Percentiles rank a stretch among this genome's conserved stretches.
Evolutionary conservation across 2,113 vertebrate species (phyloP).

Genomic region (Trogon surrucura): DNA sequence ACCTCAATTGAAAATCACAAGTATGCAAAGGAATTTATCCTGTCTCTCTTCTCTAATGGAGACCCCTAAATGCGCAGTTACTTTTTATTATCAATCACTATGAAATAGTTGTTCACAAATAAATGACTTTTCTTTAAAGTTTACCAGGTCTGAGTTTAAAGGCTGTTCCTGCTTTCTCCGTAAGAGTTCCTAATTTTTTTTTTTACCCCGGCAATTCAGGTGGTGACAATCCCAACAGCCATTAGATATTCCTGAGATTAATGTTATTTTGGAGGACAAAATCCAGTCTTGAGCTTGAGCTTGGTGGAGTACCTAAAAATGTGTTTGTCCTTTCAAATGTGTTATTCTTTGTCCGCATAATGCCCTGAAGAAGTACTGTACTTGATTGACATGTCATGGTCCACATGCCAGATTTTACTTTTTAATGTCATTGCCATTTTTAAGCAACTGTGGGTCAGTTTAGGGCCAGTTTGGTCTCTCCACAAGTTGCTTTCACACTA

Average conservation of each 20-base stretch:
- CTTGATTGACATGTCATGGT: background rate
- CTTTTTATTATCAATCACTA: background rate
- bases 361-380: rapidly evolving
- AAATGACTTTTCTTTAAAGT: background rate
- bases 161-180: background rate
- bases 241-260: background rate
- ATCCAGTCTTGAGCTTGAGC: background rate
- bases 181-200: background rate
- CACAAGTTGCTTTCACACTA: background rate
- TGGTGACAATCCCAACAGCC: background rate
- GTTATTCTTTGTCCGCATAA: background rate
- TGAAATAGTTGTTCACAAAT: background rate
- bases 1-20: background rate
- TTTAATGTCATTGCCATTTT: background rate
- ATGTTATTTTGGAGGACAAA: background rate
- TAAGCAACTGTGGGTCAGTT: background rate
- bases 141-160: background rate
- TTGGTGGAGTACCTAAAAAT: background rate
- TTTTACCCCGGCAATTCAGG: background rate
- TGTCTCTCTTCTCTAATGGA: background rate
- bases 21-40: background rate
- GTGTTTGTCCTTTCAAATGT: background rate
- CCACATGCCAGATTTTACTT: background rate
- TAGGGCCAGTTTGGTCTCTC: background rate
- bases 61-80: background rate